Evolutionary conservation across 2,113 vertebrate species (phyloP).

Genomic region (Eulemur rufifrons): DNA sequence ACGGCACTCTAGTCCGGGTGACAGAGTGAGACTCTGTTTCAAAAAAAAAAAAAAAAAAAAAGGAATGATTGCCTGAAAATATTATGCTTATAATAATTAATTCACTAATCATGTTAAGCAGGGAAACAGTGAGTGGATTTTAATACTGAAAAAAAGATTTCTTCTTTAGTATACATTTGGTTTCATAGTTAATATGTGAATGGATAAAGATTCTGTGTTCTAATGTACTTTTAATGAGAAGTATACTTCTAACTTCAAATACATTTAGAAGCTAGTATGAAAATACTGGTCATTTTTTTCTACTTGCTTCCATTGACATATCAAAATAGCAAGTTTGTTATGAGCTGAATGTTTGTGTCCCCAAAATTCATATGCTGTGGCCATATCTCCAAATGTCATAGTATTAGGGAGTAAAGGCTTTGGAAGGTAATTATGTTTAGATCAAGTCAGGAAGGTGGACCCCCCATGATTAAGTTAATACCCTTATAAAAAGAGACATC

Average conservation of each 20-base stretch:
- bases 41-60: background rate
- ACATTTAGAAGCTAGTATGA: background rate
- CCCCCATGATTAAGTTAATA: no score
- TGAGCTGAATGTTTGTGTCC: background rate
- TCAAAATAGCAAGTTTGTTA: background rate
- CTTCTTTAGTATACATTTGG: background rate
- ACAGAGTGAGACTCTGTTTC: no score
- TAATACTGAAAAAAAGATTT: background rate
- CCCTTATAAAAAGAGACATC: background rate
- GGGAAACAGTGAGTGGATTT: background rate
- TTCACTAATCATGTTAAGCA: background rate
- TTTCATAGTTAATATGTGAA: background rate
- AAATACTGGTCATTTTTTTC: background rate
- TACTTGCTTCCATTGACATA: background rate
- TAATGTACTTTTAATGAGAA: background rate
- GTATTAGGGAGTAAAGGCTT: background rate
- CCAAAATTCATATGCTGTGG: background rate
- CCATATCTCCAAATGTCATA: background rate
- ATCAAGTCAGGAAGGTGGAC: background rate
- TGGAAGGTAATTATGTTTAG: background rate
- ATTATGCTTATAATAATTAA: background rate
- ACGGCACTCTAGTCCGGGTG: no score
- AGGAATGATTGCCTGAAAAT: background rate
- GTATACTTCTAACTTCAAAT: background rate
- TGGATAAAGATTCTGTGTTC: background rate